These are phyloP conservation scores for Lucinisca nassula DNA, from an alignment of 2,888 invertebrate genomes.

Conservation along the genomic window DNA sequence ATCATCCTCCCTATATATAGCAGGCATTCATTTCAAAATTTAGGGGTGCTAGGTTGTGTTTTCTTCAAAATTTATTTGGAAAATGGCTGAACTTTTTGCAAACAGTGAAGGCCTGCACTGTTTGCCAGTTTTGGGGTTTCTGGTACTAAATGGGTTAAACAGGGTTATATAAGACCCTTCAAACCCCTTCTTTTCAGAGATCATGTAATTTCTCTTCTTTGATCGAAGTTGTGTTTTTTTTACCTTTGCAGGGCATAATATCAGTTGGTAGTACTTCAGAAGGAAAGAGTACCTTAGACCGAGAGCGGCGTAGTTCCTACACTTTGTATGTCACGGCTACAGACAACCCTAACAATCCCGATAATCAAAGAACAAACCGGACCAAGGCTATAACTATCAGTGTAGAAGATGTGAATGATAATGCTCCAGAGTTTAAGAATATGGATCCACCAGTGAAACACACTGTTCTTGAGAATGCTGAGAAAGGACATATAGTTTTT, in stretches of 20 bases:
- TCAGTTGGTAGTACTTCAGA: constrained; percentile 87
- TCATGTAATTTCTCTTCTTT: no score
- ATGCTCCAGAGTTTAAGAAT: constrained; percentile 92
- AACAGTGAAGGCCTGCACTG: no score
- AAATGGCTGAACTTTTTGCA: no score
- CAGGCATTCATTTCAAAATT: no score
- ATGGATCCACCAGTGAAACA: constrained; percentile 53
- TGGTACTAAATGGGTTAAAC: no score
- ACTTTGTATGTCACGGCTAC: constrained; percentile 92
- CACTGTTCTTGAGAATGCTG: constrained; percentile 74
- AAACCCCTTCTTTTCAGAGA: no score
- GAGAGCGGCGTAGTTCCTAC: constrained; percentile 92
- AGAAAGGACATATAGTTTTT: constrained; percentile 69
- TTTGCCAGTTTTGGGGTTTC: no score
- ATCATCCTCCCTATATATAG: no score
- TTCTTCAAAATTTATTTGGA: no score
- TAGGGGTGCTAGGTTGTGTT: no score
- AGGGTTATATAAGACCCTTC: no score
- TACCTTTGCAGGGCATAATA: constrained; percentile 79
- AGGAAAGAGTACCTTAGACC: constrained; percentile 92
- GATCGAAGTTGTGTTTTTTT: constrained; percentile 29
- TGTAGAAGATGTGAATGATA: constrained; percentile 96
- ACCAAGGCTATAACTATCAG: constrained; percentile 89
- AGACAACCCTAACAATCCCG: constrained; percentile 90
- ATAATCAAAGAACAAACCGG: constrained; percentile 89